Evolutionary conservation across 2,797 vertebrate species (phyloP), one percentile per base, ranked within the genome.

Genomic region (Kryptolebias ocellatus): DNA sequence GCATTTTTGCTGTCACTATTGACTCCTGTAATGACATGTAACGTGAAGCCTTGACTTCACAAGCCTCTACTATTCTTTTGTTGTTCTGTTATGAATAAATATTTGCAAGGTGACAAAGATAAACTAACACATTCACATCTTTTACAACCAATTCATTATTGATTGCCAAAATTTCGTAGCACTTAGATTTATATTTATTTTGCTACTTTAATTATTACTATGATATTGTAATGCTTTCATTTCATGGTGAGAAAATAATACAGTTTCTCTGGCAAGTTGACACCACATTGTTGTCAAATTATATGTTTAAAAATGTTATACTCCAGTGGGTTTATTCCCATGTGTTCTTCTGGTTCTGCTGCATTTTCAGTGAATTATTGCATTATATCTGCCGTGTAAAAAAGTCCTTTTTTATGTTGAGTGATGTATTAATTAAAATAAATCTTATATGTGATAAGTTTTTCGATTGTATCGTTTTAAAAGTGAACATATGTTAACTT

Each of bases 131-230:
- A 69, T 68, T 47, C 18, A 27, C 47, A 53, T 64, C 1, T 66
- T 69, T 62, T 69, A 50, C 20, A 60, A 20, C 15, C 31, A 24
- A n/a, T 24, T 53, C 16, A n/a, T 58, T 65, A 18, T 53, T 63
- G 46, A 60, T 64, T 54, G 1, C 52, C 0, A 0, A 16, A 20
- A 44, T 49, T 46, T 31, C 29, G 9, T 9, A 55, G 34, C 4
- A 63, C 16, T 54, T 20, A 42, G 9, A 7, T n/a, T 51, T 12
- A 44, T 27, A 4, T 7, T 59, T 51, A 20, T 0, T 4, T 64
- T 63, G 24, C 7, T 9, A 45, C 73, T 57, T 34, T 9, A 34
- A 34, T 7, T 34, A 34, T 34, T 55, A 5, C 52, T 50, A 59
- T 51, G 37, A 1, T 44, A 49, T 15, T 52, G 18, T 52, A 16